Conservation (phyloP, 2,113 vertebrate species). For the Tyto alba region DNA sequence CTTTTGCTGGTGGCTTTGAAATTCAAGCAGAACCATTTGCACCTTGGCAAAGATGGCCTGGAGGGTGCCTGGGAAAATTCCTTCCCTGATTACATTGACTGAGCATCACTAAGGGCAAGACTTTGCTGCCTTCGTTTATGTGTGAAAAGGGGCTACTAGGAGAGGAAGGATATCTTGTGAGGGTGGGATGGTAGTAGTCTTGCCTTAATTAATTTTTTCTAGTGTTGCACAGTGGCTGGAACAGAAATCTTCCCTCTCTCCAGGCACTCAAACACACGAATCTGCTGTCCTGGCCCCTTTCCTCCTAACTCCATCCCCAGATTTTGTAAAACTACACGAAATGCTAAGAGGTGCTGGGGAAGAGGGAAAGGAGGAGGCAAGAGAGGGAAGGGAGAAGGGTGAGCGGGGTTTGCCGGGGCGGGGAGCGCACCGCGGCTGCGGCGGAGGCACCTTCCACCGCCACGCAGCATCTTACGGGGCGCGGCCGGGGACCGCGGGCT, state of each 20-base stretch:
- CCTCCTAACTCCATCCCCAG: not conserved
- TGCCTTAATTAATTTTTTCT: not conserved
- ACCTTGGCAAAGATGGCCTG: not conserved
- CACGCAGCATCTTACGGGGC: not conserved
- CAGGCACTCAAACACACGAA: not conserved
- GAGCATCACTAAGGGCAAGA: not conserved
- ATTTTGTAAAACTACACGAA: not conserved
- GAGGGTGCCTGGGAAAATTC: not conserved
- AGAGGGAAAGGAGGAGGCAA: not conserved
- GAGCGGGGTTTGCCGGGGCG: not conserved
- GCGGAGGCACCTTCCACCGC: not conserved
- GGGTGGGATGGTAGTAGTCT: not conserved
- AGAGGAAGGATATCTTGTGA: not conserved
- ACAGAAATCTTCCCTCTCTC: not conserved
- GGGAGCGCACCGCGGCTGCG: not conserved
- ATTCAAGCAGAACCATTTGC: not conserved
- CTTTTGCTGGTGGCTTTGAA: not conserved
- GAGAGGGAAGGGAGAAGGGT: not conserved
- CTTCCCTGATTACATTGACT: not conserved
- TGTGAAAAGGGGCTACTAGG: not conserved
- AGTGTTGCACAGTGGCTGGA: not conserved
- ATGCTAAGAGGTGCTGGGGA: accelerated
- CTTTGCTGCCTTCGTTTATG: not conserved
- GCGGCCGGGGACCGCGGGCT: not conserved
- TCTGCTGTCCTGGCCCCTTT: not conserved